phyloP scores from a whole-genome alignment of 2,888 invertebrate genomes.

The Hyalella azteca region DNA sequence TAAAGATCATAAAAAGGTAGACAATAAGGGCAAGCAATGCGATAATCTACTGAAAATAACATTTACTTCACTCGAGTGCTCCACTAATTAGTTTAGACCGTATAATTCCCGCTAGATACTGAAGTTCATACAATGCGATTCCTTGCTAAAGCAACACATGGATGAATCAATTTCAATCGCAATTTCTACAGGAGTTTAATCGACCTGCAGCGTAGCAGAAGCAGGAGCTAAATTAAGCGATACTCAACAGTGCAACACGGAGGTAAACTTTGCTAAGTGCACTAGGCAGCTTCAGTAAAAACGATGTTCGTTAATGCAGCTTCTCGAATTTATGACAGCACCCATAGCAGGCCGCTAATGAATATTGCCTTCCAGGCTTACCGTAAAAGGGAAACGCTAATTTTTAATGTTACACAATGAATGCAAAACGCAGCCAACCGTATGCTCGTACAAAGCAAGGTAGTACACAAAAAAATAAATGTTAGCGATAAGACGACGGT shows the following conservation, averaged over 20 bases:
- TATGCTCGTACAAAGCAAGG: background rate
- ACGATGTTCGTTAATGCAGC: background rate
- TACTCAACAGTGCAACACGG: background rate
- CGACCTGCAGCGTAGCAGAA: too few species aligned
- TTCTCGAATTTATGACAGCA: background rate
- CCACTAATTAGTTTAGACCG: too few species aligned
- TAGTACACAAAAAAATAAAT: background rate
- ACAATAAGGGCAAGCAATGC: too few species aligned
- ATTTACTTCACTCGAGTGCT: too few species aligned
- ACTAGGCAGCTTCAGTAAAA: background rate
- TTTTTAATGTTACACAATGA: background rate
- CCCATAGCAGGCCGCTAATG: constrained; percentile 15
- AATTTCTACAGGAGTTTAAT: too few species aligned
- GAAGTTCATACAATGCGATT: too few species aligned
- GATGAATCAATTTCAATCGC: too few species aligned
- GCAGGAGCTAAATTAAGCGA: background rate
- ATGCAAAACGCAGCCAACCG: background rate
- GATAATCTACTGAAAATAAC: too few species aligned
- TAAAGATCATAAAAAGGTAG: too few species aligned
- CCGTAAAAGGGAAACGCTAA: background rate
- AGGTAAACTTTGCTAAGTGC: background rate
- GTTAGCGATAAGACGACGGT: too few species aligned
- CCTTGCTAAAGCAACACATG: too few species aligned
- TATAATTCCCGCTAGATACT: too few species aligned
- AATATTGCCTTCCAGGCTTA: background rate